Base-by-base conservation (phyloP, 2,888 invertebrate genomes). In the Peribatodes rhomboidaria region DNA sequence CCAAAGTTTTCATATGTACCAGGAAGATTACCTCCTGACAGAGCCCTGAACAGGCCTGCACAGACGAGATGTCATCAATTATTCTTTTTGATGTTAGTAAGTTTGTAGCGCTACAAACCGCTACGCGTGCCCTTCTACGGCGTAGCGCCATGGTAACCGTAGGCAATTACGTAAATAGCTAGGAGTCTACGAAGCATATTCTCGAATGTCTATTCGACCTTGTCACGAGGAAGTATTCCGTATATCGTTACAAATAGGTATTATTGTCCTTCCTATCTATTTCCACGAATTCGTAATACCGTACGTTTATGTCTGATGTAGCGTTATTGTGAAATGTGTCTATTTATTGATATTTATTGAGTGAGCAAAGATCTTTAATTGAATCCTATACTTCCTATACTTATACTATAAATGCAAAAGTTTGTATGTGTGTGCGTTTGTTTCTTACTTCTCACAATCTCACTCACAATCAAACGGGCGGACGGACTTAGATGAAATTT, bases 141-240 rank as follows among this genome's bases (percentile, higher is more conserved):
- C 44, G 52, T 53, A 52, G 42, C 33, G 14, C 41, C 22, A 41
- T 42, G 44, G 18, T 8, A 20, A 42, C 59, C 22, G 50, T 59
- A 42, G n/a, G 31, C 52, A 42, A 50, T 59, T 59, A 59, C 41
- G 42, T 14, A 52, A 52, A 52, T 59, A 59, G 18, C 33, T 52
- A n/a, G n/a, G 33, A 33, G 16, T 41, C 31, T 41, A 31, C 41
- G 56, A 6, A 35, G 56, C 46, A 46, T 35, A 56, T 27, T 41
- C 20, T 46, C 33, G 13, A 35, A 35, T 37, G 16, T 31, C 41
- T 41, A 55, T 33, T 18, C 55, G 54, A 27, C 33, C 54, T 39
- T 41, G 42, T 44, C 9, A n/a, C 42, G 42, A 44, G 16, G 42
- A 18, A 55, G 18, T 54, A 41, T 41, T 41, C 16, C 42, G 2